Percentiles rank a stretch among this genome's conserved stretches.
phyloP scores from a whole-genome alignment of 2,113 vertebrate genomes.

The Mesembrinibis cayennensis region DNA sequence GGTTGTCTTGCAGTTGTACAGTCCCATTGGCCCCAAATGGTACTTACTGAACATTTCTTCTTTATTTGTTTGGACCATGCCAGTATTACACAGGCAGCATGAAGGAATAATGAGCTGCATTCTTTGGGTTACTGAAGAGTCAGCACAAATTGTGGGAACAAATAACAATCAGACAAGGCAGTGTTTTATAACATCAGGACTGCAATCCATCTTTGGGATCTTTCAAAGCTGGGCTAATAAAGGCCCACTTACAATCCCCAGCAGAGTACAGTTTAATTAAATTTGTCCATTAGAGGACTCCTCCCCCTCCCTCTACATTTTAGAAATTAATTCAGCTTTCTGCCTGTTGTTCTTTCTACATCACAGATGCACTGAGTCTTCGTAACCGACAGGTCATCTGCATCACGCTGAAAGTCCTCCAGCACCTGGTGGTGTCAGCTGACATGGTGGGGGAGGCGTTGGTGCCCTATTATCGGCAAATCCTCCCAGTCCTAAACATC shows the following conservation, averaged over 20 bases:
- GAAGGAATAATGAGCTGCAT: slow-evolving; percentile 60
- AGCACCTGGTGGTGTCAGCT: slow-evolving; percentile 91
- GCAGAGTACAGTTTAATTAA: slow-evolving; percentile 64
- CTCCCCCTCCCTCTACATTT: slow-evolving; percentile 3
- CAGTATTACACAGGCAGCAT: slow-evolving; percentile 40
- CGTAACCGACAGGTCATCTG: slow-evolving; percentile 90
- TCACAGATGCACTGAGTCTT: slow-evolving; percentile 89
- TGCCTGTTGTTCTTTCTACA: slow-evolving; percentile 41
- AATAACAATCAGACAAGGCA: slow-evolving; percentile 66
- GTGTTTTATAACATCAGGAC: slow-evolving; percentile 65
- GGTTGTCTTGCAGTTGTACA: slow-evolving; percentile 63
- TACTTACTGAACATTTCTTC: slow-evolving; percentile 57
- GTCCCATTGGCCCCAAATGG: slow-evolving; percentile 65
- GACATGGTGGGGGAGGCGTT: slow-evolving; percentile 89
- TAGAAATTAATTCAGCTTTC: slow-evolving; percentile 56
- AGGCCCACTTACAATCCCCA: slow-evolving; percentile 56
- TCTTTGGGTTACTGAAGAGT: slow-evolving; percentile 64
- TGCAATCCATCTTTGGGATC: slow-evolving; percentile 64
- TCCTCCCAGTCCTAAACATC: slow-evolving; percentile 93
- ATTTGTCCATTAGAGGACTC: slow-evolving; percentile 41
- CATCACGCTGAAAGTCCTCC: slow-evolving; percentile 88
- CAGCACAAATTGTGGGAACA: slow-evolving; percentile 68
- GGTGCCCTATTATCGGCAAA: slow-evolving; percentile 93
- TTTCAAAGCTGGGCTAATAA: slow-evolving; percentile 63
- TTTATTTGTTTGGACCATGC: slow-evolving; percentile 12